Base-by-base conservation (phyloP, 2,113 vertebrate genomes). In the Pomatorhinus ruficollis region DNA sequence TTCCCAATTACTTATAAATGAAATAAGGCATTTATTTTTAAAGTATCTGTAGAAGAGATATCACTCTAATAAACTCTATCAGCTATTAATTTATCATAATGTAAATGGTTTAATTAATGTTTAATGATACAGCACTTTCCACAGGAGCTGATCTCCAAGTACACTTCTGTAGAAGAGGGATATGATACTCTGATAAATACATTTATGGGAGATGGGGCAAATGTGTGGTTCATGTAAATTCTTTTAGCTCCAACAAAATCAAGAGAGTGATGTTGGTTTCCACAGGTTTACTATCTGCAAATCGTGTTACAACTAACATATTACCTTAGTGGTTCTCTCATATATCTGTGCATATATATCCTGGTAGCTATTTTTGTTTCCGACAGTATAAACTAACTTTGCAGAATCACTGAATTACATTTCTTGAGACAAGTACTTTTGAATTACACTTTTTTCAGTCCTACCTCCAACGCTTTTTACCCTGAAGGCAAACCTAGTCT, bases 61-160 rank as follows among this genome's bases (percentile, higher is more conserved):
- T 77, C 50, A 54, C 50, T 66, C 63, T 54, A 79, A 19, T 88
- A 85, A 95, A 88, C 35, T 86, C 71, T 70, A 60, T 3, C 24
- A 60, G 14, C 69, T 91, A 91, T 87, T 93, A 83, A 79, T 93
- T 94, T 96, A 94, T 87, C 40, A 80, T 65, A 61, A 77, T n/a
- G 35, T 61, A 83, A 91, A 75, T 76, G 65, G n/a, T 75, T 84
- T 87, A 89, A 89, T 90, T 88, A 92, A 76, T 88, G 40, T 92
- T 90, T 92, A 87, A 94, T 63, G 44, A 60, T 64, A 82, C 47
- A 91, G 33, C 40, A 52, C 72, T 81, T 87, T 91, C 56, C 76
- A 37, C 78, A 81, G 57, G 65, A 94, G 77, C 42, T 77, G 52
- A 78, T 88, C 20, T 94, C 33, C 30, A 65, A 77, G 40, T 42